Percentiles rank a stretch among this genome's conserved stretches.
These are phyloP conservation scores for Etheostoma perlongum DNA, from an alignment of 2,797 vertebrate genomes.

Conservation along the genomic window DNA sequence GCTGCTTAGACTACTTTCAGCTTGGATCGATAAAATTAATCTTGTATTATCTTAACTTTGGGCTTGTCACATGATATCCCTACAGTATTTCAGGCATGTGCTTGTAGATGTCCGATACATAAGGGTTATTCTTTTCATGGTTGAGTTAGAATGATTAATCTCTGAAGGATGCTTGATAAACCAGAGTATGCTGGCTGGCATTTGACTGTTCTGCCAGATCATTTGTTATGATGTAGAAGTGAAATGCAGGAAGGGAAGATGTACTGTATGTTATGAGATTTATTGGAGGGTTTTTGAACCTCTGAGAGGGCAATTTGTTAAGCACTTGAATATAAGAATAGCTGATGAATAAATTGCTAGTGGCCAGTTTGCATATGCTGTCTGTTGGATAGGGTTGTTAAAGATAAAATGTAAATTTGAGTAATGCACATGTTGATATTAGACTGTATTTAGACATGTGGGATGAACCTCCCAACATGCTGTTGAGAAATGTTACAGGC, in stretches of 20 bases:
- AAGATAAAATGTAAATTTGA: not conserved
- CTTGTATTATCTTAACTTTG: conserved; percentile 28
- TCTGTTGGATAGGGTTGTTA: conserved; percentile 11
- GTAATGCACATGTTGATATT: not conserved
- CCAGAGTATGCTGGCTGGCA: not conserved
- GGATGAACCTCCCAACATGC: too few species aligned
- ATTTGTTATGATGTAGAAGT: conserved; percentile 26
- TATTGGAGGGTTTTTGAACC: conserved; percentile 52
- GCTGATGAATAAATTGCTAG: conserved; percentile 41
- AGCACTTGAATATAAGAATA: conserved; percentile 43
- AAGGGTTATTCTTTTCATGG: conserved; percentile 18
- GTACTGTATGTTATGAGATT: conserved; percentile 31
- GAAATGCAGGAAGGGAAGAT: not conserved
- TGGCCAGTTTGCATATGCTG: conserved; percentile 15
- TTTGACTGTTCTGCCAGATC: conserved; percentile 34
- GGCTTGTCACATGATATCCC: conserved; percentile 6
- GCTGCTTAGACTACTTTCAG: conserved; percentile 8
- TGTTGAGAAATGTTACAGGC: not conserved
- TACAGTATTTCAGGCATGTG: too few species aligned
- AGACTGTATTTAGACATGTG: too few species aligned
- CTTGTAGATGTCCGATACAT: conserved; percentile 2
- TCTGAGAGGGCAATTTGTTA: conserved; percentile 33
- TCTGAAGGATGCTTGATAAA: conserved; percentile 42
- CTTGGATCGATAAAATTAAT: conserved; percentile 33
- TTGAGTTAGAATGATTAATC: conserved; percentile 32